These are phyloP conservation scores for Mus pahari DNA, from an alignment of 2,113 vertebrate genomes.

Conservation along the genomic window DNA sequence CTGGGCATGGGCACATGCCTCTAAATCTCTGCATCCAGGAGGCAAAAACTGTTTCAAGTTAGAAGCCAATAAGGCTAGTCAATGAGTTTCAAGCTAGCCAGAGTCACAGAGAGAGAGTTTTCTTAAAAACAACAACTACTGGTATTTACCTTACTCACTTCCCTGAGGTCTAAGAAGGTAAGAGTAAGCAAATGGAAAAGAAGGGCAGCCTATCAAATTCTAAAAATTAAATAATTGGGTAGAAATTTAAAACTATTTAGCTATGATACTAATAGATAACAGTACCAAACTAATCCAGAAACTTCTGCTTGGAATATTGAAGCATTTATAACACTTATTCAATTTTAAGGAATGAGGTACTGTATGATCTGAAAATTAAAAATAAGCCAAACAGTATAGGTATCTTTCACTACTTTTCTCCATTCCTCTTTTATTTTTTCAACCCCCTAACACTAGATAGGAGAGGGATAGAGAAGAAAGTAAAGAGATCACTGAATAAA, in stretches of 20 bases:
- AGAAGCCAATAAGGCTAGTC: neutral
- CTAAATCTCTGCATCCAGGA: neutral
- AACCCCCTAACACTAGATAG: too few species aligned
- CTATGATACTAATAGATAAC: conserved; percentile 34
- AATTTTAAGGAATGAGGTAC: neutral
- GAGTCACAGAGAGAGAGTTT: neutral
- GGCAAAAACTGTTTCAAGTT: neutral
- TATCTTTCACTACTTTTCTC: too few species aligned
- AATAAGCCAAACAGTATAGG: neutral
- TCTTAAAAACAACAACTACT: neutral
- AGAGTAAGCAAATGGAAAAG: neutral
- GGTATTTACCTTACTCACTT: neutral
- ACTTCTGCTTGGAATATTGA: neutral
- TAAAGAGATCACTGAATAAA: too few species aligned
- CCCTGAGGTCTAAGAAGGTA: neutral
- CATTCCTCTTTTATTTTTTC: too few species aligned
- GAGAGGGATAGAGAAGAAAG: too few species aligned
- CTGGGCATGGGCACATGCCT: neutral
- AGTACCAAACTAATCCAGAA: neutral
- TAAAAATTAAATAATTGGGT: neutral
- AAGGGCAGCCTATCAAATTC: neutral
- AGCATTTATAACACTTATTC: neutral
- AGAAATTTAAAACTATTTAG: conserved; percentile 5
- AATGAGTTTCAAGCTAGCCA: neutral
- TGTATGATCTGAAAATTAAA: neutral